phyloP scores from a whole-genome alignment of 2,888 invertebrate genomes.

The Apomyelois bistriatella region DNA sequence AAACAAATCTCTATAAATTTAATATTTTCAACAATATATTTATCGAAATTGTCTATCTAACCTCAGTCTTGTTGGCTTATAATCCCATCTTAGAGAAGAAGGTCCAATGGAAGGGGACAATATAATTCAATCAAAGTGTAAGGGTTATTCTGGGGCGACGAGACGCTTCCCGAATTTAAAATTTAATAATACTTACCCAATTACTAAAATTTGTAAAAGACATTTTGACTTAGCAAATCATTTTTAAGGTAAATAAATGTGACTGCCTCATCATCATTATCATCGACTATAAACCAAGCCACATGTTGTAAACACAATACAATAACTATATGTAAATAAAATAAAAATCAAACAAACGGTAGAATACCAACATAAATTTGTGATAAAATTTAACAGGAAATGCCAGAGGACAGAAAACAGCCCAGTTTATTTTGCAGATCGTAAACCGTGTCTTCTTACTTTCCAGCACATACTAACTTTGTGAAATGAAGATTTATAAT shows the following conservation, averaged over 20 bases:
- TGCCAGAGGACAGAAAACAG: not conserved
- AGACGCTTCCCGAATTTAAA: not conserved
- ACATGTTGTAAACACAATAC: no score
- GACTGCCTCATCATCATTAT: no score
- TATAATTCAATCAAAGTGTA: constrained; percentile 9
- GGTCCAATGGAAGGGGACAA: not conserved
- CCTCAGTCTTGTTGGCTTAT: not conserved
- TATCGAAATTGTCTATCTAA: not conserved
- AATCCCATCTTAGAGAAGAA: not conserved
- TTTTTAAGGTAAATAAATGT: no score
- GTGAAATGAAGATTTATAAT: constrained; percentile 11
- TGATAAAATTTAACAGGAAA: not conserved
- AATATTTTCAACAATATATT: not conserved
- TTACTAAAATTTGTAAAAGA: not conserved
- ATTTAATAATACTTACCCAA: constrained; percentile 1
- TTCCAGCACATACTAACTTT: constrained; percentile 3
- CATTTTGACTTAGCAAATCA: not conserved
- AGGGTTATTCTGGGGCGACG: not conserved
- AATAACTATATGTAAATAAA: no score
- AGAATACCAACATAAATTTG: no score
- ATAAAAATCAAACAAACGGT: no score
- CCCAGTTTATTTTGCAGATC: constrained; percentile 1
- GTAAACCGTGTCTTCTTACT: constrained; percentile 2
- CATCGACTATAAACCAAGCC: no score
- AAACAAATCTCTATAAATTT: not conserved